These are phyloP conservation scores for Harpalus rubripes DNA, from an alignment of 2,888 invertebrate species.

Conservation along the genomic window DNA sequence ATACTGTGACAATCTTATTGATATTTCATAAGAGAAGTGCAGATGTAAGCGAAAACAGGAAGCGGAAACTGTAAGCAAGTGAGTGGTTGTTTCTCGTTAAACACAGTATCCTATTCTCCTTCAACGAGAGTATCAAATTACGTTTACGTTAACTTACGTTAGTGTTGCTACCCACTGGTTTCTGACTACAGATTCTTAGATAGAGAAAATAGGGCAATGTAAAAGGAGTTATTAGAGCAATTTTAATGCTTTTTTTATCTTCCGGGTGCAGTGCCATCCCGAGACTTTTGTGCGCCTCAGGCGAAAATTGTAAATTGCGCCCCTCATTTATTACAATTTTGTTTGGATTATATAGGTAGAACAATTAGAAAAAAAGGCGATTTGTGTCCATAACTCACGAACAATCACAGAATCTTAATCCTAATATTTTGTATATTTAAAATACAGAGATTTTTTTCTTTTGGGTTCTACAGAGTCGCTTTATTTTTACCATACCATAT, in stretches of 20 bases:
- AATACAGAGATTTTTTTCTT: too few relatives aligned
- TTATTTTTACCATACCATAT: too few relatives aligned
- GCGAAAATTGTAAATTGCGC: too few relatives aligned
- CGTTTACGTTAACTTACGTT: slow-evolving; percentile 27
- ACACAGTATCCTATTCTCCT: slow-evolving; percentile 19
- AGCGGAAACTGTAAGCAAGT: slow-evolving; percentile 13
- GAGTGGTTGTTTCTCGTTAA: slow-evolving; percentile 25
- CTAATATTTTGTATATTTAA: too few relatives aligned
- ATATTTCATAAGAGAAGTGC: slow-evolving; percentile 9
- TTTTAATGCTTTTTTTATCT: not conserved
- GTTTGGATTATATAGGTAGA: too few relatives aligned
- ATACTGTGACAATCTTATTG: slow-evolving; percentile 7
- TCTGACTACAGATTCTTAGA: not conserved
- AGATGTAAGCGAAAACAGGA: slow-evolving; percentile 19
- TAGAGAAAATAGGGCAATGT: not conserved
- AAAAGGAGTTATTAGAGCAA: not conserved
- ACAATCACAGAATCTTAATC: too few relatives aligned
- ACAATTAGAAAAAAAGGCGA: too few relatives aligned
- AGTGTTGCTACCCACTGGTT: not conserved
- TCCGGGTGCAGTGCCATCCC: too few relatives aligned
- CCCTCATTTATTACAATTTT: too few relatives aligned
- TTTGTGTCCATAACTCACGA: too few relatives aligned
- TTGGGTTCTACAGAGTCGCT: too few relatives aligned
- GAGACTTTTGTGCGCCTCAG: too few relatives aligned
- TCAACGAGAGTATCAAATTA: slow-evolving; percentile 4